A percentile compares a stretch with the other conserved stretches of the same genome.
phyloP scores from a whole-genome alignment of 2,113 vertebrate species.

The Tonatia bakeri region DNA sequence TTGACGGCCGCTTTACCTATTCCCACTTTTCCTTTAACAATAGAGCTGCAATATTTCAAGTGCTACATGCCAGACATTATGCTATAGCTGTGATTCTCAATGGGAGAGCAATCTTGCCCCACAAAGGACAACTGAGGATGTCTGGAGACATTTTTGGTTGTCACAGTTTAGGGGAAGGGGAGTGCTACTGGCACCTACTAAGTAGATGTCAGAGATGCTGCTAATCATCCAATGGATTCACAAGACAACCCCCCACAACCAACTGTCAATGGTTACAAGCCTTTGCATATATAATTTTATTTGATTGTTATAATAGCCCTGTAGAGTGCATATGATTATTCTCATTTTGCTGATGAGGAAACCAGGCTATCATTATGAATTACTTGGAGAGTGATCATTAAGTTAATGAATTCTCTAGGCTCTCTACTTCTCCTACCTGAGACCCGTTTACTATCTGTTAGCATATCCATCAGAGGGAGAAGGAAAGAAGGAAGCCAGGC shows the following conservation, averaged over 20 bases:
- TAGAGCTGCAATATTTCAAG: not conserved
- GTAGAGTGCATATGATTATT: not conserved
- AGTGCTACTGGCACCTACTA: not conserved
- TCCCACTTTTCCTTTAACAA: not conserved
- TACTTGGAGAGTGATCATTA: constrained; percentile 41
- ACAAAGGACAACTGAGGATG: not conserved
- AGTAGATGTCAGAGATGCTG: not conserved
- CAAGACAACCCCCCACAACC: not conserved
- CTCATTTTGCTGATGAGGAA: constrained; percentile 25
- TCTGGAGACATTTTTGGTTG: not conserved
- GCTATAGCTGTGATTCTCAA: not conserved
- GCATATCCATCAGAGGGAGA: not conserved
- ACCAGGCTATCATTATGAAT: constrained; percentile 29
- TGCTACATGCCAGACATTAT: not conserved
- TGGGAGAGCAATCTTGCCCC: not conserved
- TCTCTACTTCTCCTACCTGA: constrained; percentile 3
- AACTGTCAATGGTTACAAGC: not conserved
- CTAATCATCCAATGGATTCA: not conserved
- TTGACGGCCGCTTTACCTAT: not conserved
- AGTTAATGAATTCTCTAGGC: constrained; percentile 39
- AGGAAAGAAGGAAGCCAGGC: not conserved
- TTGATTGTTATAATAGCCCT: not conserved
- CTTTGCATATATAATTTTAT: constrained; percentile 6
- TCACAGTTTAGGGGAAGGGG: not conserved
- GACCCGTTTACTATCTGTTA: not conserved